Base-by-base conservation (phyloP, 2,113 vertebrate species). In the Sturnus vulgaris region DNA sequence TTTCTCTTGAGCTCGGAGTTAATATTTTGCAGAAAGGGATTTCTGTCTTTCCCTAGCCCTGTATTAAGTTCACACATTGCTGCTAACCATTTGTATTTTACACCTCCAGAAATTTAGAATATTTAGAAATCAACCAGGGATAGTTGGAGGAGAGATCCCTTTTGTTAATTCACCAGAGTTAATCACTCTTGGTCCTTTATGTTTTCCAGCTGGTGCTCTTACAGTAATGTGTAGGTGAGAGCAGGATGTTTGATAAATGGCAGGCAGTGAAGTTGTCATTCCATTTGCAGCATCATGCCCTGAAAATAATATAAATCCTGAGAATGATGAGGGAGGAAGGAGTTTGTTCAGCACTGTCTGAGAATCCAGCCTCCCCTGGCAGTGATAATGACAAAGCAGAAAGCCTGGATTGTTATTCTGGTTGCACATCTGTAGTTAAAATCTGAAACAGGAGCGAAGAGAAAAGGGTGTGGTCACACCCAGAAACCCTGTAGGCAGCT, bases 321-420 rank as follows among this genome's bases (percentile, higher is more conserved):
- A 63, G 65, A 20, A 64, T 1, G n/a, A 31, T 28, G 59, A 19
- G 35, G 25, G 68, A 84, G 79, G 49, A 52, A 77, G 87, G 87
- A 73, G 27, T 87, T 81, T 70, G 30, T 50, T 93, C 66, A 82
- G 64, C 35, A 4, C 19, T 73, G 66, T 57, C 71, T 91, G 42
- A 37, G 50, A 53, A 61, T 57, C 42, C 72, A 55, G 80, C 76
- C 76, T 96, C 71, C 68, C 59, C 30, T 37, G 31, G 68, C 82
- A 83, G 50, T 37, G 63, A 66, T 49, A n/a, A 80, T 95, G 94
- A 94, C 87, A 81, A 90, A 95, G 96, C 95, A 92, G 90, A 89
- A 90, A 88, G 39, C 55, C 87, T 21, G 47, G 92, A 72, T 86
- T 95, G 87, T 91, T 90, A 66, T 83, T 95, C 92, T 86, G 30